Conservation (phyloP, 2,888 invertebrate species). For the Athalia circularis region DNA sequence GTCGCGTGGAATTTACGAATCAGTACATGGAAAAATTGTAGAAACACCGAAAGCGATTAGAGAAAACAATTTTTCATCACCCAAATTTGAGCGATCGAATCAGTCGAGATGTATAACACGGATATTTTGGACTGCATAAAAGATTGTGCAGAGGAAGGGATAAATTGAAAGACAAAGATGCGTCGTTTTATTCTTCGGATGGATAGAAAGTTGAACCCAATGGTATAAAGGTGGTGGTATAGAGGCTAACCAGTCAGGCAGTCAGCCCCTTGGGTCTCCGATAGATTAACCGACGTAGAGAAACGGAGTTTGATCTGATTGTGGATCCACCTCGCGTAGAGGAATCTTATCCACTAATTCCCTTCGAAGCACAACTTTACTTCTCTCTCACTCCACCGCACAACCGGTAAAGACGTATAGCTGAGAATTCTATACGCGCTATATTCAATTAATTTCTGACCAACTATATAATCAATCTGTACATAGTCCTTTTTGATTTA, state of each 20-base stretch:
- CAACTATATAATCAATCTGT: slow-evolving; percentile 8
- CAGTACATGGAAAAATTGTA: too few relatives aligned
- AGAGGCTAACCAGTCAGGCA: neutral
- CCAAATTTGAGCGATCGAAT: slow-evolving; percentile 1
- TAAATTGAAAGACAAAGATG: slow-evolving; percentile 49
- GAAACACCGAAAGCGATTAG: too few relatives aligned
- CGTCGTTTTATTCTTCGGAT: neutral
- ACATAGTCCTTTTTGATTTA: neutral
- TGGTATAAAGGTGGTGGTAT: neutral
- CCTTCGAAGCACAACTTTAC: slow-evolving; percentile 28
- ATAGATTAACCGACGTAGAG: slow-evolving; percentile 61
- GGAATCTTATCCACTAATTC: slow-evolving; percentile 68
- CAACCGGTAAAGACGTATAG: neutral
- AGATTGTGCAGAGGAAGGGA: slow-evolving; percentile 2
- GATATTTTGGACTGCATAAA: neutral
- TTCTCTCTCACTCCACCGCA: neutral
- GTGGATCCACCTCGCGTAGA: slow-evolving; percentile 56
- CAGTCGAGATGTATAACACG: too few relatives aligned
- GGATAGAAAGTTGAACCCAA: slow-evolving; percentile 33
- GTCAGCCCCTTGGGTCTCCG: slow-evolving; percentile 55
- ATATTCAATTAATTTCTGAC: slow-evolving; percentile 18
- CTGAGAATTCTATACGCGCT: neutral
- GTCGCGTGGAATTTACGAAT: too few relatives aligned
- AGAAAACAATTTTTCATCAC: too few relatives aligned
- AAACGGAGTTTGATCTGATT: slow-evolving; percentile 60